Evolutionary conservation across 2,888 invertebrate genomes (phyloP).

Genomic region (Branchinecta sandiegonensis): DNA sequence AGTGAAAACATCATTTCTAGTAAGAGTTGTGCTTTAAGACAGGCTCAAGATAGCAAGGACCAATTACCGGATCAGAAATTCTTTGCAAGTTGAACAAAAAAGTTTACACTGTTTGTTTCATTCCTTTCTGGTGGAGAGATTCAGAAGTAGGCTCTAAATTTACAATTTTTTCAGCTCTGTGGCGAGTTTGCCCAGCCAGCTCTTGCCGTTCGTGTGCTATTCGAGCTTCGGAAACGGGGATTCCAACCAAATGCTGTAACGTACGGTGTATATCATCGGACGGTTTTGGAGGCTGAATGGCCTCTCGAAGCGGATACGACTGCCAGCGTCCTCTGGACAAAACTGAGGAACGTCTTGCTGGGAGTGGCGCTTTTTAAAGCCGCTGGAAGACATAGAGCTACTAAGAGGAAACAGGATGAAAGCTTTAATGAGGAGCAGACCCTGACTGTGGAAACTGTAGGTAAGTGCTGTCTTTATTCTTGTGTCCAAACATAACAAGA

Average conservation of each 20-base stretch:
- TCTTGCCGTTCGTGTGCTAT: conserved; percentile 76
- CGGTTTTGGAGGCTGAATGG: conserved; percentile 89
- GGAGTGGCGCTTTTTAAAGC: conserved; percentile 20
- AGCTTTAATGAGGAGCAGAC: background rate
- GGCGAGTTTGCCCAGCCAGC: conserved; percentile 86
- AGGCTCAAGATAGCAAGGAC: too few relatives aligned
- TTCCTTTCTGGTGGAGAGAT: too few relatives aligned
- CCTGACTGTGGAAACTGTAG: background rate
- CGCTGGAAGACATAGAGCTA: conserved; percentile 43
- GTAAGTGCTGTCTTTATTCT: background rate
- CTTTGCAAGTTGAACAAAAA: too few relatives aligned
- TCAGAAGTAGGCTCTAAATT: too few relatives aligned
- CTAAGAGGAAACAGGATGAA: background rate
- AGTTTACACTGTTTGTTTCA: too few relatives aligned
- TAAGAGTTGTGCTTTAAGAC: too few relatives aligned
- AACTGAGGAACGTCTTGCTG: conserved; percentile 45
- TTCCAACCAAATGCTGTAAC: conserved; percentile 95
- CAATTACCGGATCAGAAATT: too few relatives aligned
- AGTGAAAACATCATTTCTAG: too few relatives aligned
- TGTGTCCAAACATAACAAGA: too few relatives aligned
- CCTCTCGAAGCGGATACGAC: conserved; percentile 59
- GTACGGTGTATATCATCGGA: conserved; percentile 71
- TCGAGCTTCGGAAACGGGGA: conserved; percentile 81
- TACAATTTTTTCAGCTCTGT: conserved; percentile 53
- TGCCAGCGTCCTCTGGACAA: conserved; percentile 80